Conservation (phyloP, 2,888 invertebrate species). For the Elaeidobius kamerunicus region DNA sequence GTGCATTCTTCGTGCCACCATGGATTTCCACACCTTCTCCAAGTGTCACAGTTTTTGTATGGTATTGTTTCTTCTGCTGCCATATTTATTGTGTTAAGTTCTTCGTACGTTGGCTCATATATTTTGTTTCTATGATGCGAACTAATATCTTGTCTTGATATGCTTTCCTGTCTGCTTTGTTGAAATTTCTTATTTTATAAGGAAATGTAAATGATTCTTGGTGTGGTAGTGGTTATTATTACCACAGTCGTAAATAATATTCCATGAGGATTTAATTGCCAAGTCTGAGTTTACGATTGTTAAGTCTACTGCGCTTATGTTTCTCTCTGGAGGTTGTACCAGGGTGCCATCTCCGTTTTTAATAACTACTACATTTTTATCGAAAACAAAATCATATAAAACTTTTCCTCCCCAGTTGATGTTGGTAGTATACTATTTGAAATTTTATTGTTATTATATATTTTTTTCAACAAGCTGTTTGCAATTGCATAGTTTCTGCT, state of each 20-base stretch:
- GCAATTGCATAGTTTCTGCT: not conserved
- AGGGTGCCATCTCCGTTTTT: not conserved
- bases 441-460: not conserved
- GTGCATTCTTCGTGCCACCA: slow-evolving; percentile 2
- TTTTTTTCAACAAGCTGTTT: not conserved
- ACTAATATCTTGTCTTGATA: not conserved
- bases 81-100: not conserved
- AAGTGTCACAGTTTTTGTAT: not conserved
- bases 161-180: not conserved
- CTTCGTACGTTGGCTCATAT: not conserved
- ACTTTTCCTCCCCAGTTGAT: not conserved
- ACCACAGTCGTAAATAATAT: not conserved
- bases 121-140: not conserved
- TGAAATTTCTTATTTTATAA: not conserved
- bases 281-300: not conserved
- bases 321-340: not conserved
- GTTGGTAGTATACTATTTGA: not conserved
- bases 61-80: not conserved
- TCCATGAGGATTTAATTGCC: not conserved
- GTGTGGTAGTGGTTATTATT: not conserved
- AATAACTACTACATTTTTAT: not conserved
- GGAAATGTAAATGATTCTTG: not conserved
- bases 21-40: not conserved
- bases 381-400: not conserved
- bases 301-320: not conserved